Evolutionary conservation across 2,797 vertebrate genomes (phyloP).

Genomic region (Coreius guichenoti): DNA sequence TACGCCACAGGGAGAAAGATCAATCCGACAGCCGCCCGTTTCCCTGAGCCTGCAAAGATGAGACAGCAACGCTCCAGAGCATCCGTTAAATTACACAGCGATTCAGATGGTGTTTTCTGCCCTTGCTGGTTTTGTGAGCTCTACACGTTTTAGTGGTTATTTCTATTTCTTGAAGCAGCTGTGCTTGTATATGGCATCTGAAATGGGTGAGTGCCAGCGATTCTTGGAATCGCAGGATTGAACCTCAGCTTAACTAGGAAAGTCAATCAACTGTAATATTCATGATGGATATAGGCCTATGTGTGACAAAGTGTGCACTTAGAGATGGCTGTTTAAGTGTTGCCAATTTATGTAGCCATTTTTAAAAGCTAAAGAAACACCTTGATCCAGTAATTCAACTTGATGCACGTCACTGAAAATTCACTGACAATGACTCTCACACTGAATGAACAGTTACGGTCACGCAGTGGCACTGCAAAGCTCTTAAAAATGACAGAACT

Average conservation of each 20-base stretch:
- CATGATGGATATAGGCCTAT: not conserved
- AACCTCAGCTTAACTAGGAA: not conserved
- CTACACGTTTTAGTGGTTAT: constrained; percentile 6
- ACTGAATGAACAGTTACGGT: not conserved
- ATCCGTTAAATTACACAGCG: constrained; percentile 33
- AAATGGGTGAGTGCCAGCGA: not conserved
- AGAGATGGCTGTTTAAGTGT: not conserved
- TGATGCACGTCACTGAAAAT: not conserved
- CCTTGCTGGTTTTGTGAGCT: constrained; percentile 3
- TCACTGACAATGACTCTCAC: constrained; percentile 15
- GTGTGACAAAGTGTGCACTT: not conserved
- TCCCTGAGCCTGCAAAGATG: constrained; percentile 21
- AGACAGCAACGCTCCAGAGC: constrained; percentile 35
- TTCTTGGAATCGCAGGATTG: not conserved
- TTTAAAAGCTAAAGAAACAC: constrained; percentile 6
- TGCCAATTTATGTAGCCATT: not conserved
- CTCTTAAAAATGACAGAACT: constrained; percentile 1
- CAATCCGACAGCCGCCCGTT: constrained; percentile 1
- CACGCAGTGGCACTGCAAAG: not conserved
- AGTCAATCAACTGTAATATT: constrained; percentile 14
- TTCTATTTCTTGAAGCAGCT: constrained; percentile 25
- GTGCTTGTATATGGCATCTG: not conserved
- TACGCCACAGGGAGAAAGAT: constrained; percentile 42
- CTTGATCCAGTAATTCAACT: constrained; percentile 45
- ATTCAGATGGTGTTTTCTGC: constrained; percentile 7